Evolutionary conservation across 2,113 vertebrate genomes (phyloP), one percentile per base, ranked within the genome.

Genomic region (Salvelinus fontinalis): DNA sequence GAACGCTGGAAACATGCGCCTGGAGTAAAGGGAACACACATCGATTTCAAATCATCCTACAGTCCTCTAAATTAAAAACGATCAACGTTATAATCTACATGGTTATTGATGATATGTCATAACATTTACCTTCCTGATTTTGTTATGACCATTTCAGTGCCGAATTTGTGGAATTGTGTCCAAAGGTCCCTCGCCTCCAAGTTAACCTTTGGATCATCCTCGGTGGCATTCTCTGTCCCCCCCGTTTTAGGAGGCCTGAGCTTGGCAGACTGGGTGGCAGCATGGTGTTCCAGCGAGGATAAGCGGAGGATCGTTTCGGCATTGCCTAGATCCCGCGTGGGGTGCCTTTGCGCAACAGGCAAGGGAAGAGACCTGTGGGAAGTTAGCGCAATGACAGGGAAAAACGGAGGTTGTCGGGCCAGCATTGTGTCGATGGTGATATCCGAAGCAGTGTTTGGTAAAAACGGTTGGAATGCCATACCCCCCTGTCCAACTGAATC

Each of bases 141-240:
- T 60, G 97, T 99, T 74, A 99, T 99, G 83, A 99, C 96, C 97
- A 99, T 99, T 90, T 99, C 97, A 0, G 97, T 99, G 76, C 95
- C 96, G 80, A 93, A 88, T 87, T 93, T 95, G 91, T 99, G 96
- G 90, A 99, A 99, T 88, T 96, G 94, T 73, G 93, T 95, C 97
- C 97, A 99, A 80, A 99, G 96, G 24, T 98, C 96, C 79, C 93
- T 94, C 79, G 94, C 94, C 91, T 99, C 97, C 85, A 99, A 86
- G 80, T 94, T 95, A 81, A 99, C 95, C 90, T 94, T 95, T 0
- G 96, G 95, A 79, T 98, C 96, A 9, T 96, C 95, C 68, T 97
- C 95, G 34, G 91, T 89, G 73, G 92, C 89, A 74, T 94, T 8
- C 39, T 39, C 93, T 31, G 93, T 92, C 76, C 95, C 94, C 85